These are phyloP conservation scores for human DNA, from an alignment of 2,113 vertebrate species.

Conservation along the genomic window DNA sequence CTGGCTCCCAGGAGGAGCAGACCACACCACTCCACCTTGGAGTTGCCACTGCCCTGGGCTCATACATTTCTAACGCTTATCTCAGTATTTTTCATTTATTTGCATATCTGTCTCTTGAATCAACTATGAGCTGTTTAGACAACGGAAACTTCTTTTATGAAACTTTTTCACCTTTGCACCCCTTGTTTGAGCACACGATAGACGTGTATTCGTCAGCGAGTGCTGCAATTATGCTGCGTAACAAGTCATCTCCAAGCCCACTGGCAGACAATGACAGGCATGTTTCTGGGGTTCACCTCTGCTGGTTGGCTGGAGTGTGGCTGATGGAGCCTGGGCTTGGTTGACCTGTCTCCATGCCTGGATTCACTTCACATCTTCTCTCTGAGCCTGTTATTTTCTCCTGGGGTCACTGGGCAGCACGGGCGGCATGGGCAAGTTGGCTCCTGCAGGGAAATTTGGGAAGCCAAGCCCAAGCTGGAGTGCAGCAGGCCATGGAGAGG, in stretches of 20 bases:
- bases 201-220: not conserved
- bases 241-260: not conserved
- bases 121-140: too few species aligned
- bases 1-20: not conserved
- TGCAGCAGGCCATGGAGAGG: not conserved
- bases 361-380: not conserved
- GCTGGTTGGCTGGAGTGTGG: not conserved
- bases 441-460: too few species aligned
- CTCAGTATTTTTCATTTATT: too few species aligned
- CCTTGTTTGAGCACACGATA: not conserved
- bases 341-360: not conserved
- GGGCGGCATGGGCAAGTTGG: rapidly evolving
- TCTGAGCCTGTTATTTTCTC: not conserved
- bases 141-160: not conserved
- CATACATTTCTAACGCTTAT: rapidly evolving
- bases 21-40: not conserved
- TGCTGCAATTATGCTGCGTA: not conserved
- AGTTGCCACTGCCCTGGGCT: not conserved
- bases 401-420: too few species aligned
- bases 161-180: not conserved
- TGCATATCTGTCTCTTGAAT: not conserved
- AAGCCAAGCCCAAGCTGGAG: rapidly evolving
- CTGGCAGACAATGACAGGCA: not conserved
- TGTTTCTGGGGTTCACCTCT: not conserved
- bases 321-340: rapidly evolving